Base-by-base conservation (phyloP, 2,113 vertebrate genomes). In the Pomatostomus ruficeps region DNA sequence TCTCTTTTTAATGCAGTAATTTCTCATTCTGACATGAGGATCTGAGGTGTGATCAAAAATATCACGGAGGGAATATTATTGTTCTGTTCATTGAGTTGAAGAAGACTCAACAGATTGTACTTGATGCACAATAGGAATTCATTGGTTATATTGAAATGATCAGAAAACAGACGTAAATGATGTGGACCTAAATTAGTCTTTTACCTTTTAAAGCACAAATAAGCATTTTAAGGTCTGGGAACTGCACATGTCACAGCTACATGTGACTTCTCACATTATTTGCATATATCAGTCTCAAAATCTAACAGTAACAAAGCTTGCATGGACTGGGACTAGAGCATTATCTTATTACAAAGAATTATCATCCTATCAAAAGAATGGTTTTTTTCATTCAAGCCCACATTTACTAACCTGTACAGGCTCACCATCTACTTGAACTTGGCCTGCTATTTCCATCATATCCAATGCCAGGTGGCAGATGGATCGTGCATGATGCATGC, bases 371-470 rank as follows among this genome's bases (percentile, higher is more conserved):
- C 46, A 86, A 67, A 67, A 81, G 24, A 88, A 75, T 0, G 20
- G 22, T 25, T 19, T 70, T 70, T 58, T 89, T 59, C 68, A 43
- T 38, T n/a, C 11, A 65, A 46, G 58, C 54, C 28, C 58, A 23
- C 36, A 35, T 58, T 85, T 95, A 96, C 97, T 95, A 79, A 99
- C 99, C 99, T 99, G 99, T 29, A 99, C 98, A 92, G 99, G 98
- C 79, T 99, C 98, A 36, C 99, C 98, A 71, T 99, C 99, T 52
- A 99, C 99, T 97, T 99, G 99, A 93, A 99, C 99, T 77, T 99
- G 99, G 74, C 99, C 99, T 29, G 99, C 99, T 29, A 99, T 99
- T 97, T 99, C 99, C 99, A 99, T 98, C 99, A 99, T 99, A 93
- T 99, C 99, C 77, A 99, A 97, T 59, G 99, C 99, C 82, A 99